Base-by-base conservation (phyloP, 2,797 vertebrate genomes). In the Vipera latastei region DNA sequence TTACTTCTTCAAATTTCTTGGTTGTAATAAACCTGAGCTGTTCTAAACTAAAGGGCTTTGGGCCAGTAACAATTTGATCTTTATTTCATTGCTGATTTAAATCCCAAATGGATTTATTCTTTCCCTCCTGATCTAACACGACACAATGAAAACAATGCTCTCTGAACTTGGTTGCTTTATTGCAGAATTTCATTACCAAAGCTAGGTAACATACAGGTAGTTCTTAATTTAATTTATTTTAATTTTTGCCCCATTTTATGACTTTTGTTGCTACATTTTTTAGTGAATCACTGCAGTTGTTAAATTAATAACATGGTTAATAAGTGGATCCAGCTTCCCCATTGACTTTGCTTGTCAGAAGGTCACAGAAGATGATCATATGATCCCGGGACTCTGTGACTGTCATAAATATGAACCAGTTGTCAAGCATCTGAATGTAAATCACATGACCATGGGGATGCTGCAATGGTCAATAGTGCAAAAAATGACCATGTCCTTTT, bases 101-200 rank as follows among this genome's bases (percentile, higher is more conserved):
- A 96, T 89, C 92, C 91, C 94, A 57, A 89, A 60, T 60, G 69
- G 92, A 32, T 93, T 83, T 73, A 90, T 92, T 94, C 48, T 95
- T 90, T 91, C 53, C 89, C 89, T 94, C 87, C 57, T 53, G 91
- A 93, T 92, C 95, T 94, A 95, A 95, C 69, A 90, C 89, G 96
- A 94, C 73, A 56, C 22, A 85, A 94, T 95, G 96, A 94, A 69
- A 63, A 4, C n/a, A 14, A 69, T 16, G 13, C 2, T n/a, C 4
- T 65, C 63, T 65, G 63, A 65, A 4, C 2, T 32, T 69, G 13
- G 5, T 69, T n/a, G 6, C n/a, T 32, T 69, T 69, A 32, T 69
- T 32, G 65, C n/a, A 73, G 65, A 38, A 38, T 73, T 32, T 65
- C 4, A 13, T 65, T 38, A 73, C n/a, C n/a, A 73, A 38, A 38